A percentile compares a stretch with the other conserved stretches of the same genome.
phyloP scores from a whole-genome alignment of 2,888 invertebrate genomes.

The Drosophila borborema region DNA sequence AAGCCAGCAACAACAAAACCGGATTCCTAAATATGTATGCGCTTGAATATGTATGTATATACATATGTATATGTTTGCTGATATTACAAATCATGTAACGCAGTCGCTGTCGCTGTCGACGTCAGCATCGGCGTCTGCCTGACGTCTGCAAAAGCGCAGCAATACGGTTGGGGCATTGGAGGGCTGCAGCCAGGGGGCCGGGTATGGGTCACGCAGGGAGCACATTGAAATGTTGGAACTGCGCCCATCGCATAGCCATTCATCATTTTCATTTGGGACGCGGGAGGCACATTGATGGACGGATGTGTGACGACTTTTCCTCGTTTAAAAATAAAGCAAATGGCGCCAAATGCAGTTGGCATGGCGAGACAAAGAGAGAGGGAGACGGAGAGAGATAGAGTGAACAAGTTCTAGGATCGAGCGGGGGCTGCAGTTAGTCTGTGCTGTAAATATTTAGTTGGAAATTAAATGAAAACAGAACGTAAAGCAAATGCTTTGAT shows the following conservation, averaged over 20 bases:
- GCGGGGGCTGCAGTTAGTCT: neutral
- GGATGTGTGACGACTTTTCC: conserved; percentile 76
- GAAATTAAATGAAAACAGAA: conserved; percentile 51
- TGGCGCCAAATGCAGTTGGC: conserved; percentile 73
- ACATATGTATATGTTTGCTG: conserved; percentile 45
- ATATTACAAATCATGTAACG: conserved; percentile 80
- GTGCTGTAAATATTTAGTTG: conserved; percentile 62
- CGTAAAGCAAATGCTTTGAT: conserved; percentile 51
- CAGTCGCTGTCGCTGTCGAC: conserved; percentile 33
- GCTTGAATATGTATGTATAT: neutral
- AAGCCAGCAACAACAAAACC: conserved; percentile 55
- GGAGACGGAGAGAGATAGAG: neutral
- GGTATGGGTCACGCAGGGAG: conserved; percentile 3
- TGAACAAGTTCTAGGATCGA: too few species aligned
- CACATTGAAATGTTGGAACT: conserved; percentile 21
- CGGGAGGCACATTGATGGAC: conserved; percentile 65
- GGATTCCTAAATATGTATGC: conserved; percentile 54
- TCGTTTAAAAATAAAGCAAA: conserved; percentile 71
- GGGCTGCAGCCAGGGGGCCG: neutral
- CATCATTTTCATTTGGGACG: conserved; percentile 56
- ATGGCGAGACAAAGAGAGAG: neutral
- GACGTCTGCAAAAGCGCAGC: conserved; percentile 64
- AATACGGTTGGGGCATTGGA: neutral
- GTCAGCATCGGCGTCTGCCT: conserved; percentile 58
- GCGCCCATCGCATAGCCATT: conserved; percentile 53